Base-by-base conservation (phyloP, 2,113 vertebrate species). In the Pao palembangensis region DNA sequence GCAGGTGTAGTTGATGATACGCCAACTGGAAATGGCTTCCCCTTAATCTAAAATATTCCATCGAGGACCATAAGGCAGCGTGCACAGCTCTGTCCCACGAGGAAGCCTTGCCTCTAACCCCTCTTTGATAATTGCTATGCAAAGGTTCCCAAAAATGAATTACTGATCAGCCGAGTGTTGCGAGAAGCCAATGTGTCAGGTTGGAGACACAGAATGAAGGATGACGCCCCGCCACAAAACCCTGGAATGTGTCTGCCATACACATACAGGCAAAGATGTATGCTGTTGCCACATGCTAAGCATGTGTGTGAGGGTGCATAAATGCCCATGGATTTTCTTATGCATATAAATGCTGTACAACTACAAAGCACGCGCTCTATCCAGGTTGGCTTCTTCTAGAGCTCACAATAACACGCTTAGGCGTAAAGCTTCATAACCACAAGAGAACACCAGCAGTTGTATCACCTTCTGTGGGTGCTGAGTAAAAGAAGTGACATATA, bases 101-200 rank as follows among this genome's bases (percentile, higher is more conserved):
- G 79, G 78, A 83, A 85, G 71, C 88, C 93, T 88, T 17, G 53
- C 90, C 88, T 88, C 83, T 85, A 93, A 90, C 76, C 88, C 89
- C 82, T 67, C 86, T 91, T 75, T 92, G 91, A 93, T 93, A 93
- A 94, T 91, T 93, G 89, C 84, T 85, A 92, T 89, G 84, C 82
- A 89, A 82, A 91, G 91, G 82, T 85, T 82, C 85, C 86, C 61
- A 87, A 92, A 38, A 92, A 89, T 88, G 91, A 94, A 94, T 92
- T 91, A 91, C 88, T 92, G 91, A 92, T 92, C 89, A 92, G 83
- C 89, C 90, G 90, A 89, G 84, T 93, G 91, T 85, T 92, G 84
- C 92, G 55, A 88, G 90, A 88, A 58, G 62, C 74, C 89, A 88
- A 91, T 55, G 69, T 91, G 91, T 47, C 6, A 16, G 15, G 44